Evolutionary conservation across 2,113 vertebrate species (phyloP).

Genomic region (mouse (Mus musculus)): GRCm39 chr16:23042001-23042500

Average conservation of each 20-base stretch:
- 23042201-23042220: neutral
- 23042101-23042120: neutral
- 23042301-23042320: neutral
- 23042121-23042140: neutral
- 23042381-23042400: neutral
- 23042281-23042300: neutral
- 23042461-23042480: neutral
- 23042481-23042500: neutral
- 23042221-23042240: neutral
- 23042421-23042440: neutral
- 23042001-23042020: conserved; percentile 5
- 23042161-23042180: neutral
- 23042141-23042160: neutral
- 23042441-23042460: neutral
- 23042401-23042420: neutral
- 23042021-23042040: neutral
- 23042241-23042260: neutral
- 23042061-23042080: neutral
- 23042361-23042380: neutral
- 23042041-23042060: neutral
- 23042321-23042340: neutral
- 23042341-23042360: neutral
- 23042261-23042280: neutral
- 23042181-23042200: neutral
- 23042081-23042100: neutral